Evolutionary conservation across 2,113 vertebrate genomes (phyloP), one percentile per base, ranked within the genome.

Genomic region (Lampris megalopsis): DNA sequence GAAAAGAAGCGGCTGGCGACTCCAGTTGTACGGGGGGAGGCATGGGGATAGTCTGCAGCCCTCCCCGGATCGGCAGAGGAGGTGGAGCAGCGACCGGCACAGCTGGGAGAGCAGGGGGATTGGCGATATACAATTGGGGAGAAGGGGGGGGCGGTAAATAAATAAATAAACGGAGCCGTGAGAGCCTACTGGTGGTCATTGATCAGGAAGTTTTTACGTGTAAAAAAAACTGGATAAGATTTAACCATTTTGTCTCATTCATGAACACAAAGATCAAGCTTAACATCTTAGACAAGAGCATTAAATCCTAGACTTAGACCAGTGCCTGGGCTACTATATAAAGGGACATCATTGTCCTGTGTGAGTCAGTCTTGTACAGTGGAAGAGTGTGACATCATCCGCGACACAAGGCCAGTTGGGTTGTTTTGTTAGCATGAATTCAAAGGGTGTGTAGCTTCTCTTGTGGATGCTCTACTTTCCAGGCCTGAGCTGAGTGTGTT

Each of bases 401-500:
- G n/a, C 53, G 50, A 35, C n/a, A 6, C 40, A 13, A 47, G 59
- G 9, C 40, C 43, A 63, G 43, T 45, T 4, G 7, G 63, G 9
- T 49, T 50, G 41, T 76, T 52, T 72, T 53, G 6, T 63, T 49
- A 50, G 70, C 10, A 10, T 38, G 52, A 42, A 9, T 6, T 3
- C 41, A 43, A 50, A 64, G 52, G 58, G 36, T 53, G 43, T 4
- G 2, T 6, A 3, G 24, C 24, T 24, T 24, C 24, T 56, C 62
- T 71, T 3, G 1, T 43, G 49, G 3, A 8, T 53, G 1, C 38
- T 68, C 47, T 49, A 42, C 52, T 35, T 58, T 58, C 6, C 48
- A 71, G 64, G 38, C 63, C 8, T 49, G 35, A 42, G 24, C 42
- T 10, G 1, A 10, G 35, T 62, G 58, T 82, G 60, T 59, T 81